Evolutionary conservation across 2,888 invertebrate species (phyloP).

Genomic region (Tiphia femorata): DNA sequence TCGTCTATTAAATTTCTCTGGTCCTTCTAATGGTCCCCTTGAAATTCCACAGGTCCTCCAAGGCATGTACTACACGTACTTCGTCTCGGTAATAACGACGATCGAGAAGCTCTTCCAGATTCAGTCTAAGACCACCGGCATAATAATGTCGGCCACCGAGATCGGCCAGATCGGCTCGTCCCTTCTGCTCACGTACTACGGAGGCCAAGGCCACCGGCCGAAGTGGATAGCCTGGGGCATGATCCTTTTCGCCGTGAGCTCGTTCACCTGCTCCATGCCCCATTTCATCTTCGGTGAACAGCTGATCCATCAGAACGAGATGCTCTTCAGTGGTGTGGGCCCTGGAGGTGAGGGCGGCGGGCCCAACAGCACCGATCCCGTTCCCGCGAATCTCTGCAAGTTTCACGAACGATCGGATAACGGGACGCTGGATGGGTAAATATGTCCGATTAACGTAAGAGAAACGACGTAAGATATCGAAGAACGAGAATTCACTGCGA

Average conservation of each 20-base stretch:
- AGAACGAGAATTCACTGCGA: too few species aligned
- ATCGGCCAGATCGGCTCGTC: conserved; percentile 94
- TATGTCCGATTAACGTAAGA: neutral
- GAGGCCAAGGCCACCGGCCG: conserved; percentile 92
- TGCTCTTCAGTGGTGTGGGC: conserved; percentile 62
- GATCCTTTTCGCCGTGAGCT: conserved; percentile 87
- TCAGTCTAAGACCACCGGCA: conserved; percentile 91
- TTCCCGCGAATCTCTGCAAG: conserved; percentile 61
- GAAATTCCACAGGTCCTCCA: conserved; percentile 63
- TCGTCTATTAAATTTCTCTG: neutral
- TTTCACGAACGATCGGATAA: conserved; percentile 50
- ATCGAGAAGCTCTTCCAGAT: conserved; percentile 93
- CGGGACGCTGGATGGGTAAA: conserved; percentile 54
- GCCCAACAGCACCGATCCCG: conserved; percentile 52
- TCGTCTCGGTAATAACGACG: conserved; percentile 93
- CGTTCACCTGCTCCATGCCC: conserved; percentile 88
- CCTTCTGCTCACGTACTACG: conserved; percentile 88
- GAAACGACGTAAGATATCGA: too few species aligned
- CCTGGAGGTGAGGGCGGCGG: conserved; percentile 49
- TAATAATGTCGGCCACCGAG: conserved; percentile 91
- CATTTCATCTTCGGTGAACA: conserved; percentile 87
- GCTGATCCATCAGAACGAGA: conserved; percentile 74
- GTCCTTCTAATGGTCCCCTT: too few species aligned
- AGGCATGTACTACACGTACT: conserved; percentile 95
- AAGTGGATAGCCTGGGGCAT: conserved; percentile 95